Evolutionary conservation across 1,140 invertebrate genomes (phyloP).

Genomic region (Hycleus cichorii): DNA sequence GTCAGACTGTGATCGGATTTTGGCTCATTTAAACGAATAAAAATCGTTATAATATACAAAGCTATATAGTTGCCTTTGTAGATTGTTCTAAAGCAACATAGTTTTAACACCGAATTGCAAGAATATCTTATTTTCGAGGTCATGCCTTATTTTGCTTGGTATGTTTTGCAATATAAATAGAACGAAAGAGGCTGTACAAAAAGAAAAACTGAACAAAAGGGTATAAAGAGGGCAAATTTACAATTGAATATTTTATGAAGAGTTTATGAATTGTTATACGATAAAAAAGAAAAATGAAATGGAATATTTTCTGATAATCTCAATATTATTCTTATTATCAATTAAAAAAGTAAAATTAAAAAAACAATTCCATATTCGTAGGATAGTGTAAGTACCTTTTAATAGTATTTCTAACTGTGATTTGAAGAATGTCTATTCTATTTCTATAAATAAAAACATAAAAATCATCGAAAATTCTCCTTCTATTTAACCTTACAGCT

Average conservation of each 20-base stretch:
- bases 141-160: too few relatives aligned
- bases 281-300: too few relatives aligned
- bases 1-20: constrained; percentile 27
- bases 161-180: neutral
- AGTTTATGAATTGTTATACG: neutral
- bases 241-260: neutral
- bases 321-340: too few relatives aligned
- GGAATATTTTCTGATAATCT: too few relatives aligned
- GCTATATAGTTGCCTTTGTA: constrained; percentile 18
- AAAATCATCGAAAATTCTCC: neutral
- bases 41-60: neutral
- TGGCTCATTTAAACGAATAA: constrained; percentile 16
- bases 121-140: too few relatives aligned
- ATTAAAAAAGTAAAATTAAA: too few relatives aligned
- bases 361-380: too few relatives aligned
- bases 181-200: neutral
- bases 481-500: neutral
- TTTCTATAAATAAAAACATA: constrained; percentile 21
- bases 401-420: constrained; percentile 32
- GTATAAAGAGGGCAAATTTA: neutral
- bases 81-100: neutral
- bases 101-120: too few relatives aligned
- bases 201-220: neutral
- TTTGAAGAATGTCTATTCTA: constrained; percentile 28
- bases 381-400: neutral